Evolutionary conservation across 2,113 vertebrate genomes (phyloP), one percentile per base, ranked within the genome.

Genomic region (Sardina pilchardus): DNA sequence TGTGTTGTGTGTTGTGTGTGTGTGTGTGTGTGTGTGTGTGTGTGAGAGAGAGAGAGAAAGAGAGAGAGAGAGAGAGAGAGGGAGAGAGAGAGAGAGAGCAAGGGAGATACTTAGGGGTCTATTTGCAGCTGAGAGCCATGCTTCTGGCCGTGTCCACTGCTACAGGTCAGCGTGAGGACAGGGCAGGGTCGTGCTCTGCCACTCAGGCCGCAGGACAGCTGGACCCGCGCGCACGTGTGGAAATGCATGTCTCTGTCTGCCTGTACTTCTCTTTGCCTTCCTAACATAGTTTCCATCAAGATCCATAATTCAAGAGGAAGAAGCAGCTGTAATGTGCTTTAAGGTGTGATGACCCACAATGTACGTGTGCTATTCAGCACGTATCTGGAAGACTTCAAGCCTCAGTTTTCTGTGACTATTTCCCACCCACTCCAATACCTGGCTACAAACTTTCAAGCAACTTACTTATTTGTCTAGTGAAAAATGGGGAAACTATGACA

Each of bases 21-120:
- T 83, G 10, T 88, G 80, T 1, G 24, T 24, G 43, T 85, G 47
- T 42, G 39, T 42, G 83, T 59, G 75, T 80, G 63, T 83, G 53
- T 34, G 67, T 82, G 39, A 17, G 59, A 83, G 59, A 24, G 19
- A 53, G 48, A 53, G 48, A 53, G 48, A 50, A n/a, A 59, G 53
- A 59, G 53, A 59, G 17, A 59, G 21, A 24, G n/a, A n/a, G n/a
- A n/a, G n/a, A n/a, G n/a, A n/a, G n/a, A n/a, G n/a, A n/a, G n/a
- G n/a, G n/a, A n/a, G n/a, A n/a, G n/a, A n/a, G n/a, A n/a, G 59
- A 63, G 59, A 63, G 24, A 63, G 59, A 63, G 21, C 7, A 24
- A 7, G n/a, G 2, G n/a, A 30, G 63, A 67, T 59, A 4, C 48
- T 59, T 59, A 19, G 19, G 21, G 21, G 53, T 59, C 53, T 59